A percentile compares a stretch with the other conserved stretches of the same genome.
Conservation (phyloP, 2,113 vertebrate genomes). For the Sylvietta virens region DNA sequence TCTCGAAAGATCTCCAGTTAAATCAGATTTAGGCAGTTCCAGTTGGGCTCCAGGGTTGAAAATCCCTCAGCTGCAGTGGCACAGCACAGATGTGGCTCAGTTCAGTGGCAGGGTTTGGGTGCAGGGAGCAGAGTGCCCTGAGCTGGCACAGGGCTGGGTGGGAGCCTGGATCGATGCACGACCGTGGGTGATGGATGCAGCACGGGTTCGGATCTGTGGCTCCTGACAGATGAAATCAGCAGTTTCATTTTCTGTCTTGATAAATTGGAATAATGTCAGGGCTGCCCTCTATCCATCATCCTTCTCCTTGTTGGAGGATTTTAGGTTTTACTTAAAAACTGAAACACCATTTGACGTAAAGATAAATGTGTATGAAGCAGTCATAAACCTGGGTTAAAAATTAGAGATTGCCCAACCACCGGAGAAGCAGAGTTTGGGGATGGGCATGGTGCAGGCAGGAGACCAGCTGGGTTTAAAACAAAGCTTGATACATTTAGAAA, state of each 20-base stretch:
- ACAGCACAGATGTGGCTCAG: background rate
- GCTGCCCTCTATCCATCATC: background rate
- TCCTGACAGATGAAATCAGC: background rate
- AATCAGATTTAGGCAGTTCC: background rate
- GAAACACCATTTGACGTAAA: background rate
- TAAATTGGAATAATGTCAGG: background rate
- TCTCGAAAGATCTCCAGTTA: background rate
- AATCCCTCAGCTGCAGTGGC: background rate
- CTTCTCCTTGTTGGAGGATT: background rate
- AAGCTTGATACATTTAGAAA: background rate
- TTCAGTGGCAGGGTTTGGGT: background rate
- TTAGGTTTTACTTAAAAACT: background rate
- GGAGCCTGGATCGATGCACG: accelerated
- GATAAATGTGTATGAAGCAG: background rate
- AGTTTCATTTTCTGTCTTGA: background rate
- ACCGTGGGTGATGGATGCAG: background rate
- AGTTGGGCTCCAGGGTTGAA: background rate
- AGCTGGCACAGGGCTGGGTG: background rate
- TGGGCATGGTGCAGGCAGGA: background rate
- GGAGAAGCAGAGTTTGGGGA: background rate
- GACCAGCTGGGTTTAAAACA: background rate
- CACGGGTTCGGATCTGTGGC: accelerated
- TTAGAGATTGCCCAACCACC: background rate
- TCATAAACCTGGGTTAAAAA: background rate
- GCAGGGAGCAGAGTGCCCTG: background rate